A percentile compares a stretch with the other conserved stretches of the same genome.
These are phyloP conservation scores for Myiotriccus ornatus DNA, from an alignment of 2,797 vertebrate genomes.

Conservation along the genomic window DNA sequence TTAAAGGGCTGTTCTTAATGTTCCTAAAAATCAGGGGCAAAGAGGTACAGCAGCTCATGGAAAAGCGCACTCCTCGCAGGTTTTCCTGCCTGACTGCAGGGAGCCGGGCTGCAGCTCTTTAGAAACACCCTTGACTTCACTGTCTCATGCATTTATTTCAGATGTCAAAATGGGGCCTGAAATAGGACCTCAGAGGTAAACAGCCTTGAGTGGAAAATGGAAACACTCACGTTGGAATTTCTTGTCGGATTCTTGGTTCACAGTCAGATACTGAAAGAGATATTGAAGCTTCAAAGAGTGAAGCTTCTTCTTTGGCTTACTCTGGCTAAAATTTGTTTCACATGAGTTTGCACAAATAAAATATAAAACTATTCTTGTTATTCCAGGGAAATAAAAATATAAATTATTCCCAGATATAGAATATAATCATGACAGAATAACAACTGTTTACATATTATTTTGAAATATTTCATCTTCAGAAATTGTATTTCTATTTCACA, in stretches of 20 bases:
- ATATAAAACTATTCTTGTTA: background rate
- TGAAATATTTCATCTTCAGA: background rate
- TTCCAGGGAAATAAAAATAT: background rate
- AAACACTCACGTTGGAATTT: background rate
- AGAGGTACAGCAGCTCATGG: background rate
- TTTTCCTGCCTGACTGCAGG: background rate
- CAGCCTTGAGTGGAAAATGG: background rate
- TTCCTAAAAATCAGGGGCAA: background rate
- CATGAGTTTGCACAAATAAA: background rate
- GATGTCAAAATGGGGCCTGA: background rate
- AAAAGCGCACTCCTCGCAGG: background rate
- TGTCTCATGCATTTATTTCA: background rate
- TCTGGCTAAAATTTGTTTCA: background rate
- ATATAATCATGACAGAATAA: background rate
- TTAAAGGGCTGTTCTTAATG: background rate
- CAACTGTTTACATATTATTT: background rate
- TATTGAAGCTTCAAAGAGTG: background rate
- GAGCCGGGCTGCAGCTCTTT: background rate
- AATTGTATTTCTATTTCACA: background rate
- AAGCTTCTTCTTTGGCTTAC: background rate
- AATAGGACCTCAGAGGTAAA: background rate
- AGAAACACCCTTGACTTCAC: background rate
- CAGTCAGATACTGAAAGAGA: background rate
- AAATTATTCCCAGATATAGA: background rate
- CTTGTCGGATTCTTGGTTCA: background rate